phyloP scores from a whole-genome alignment of 2,797 vertebrate species.

The Paguma larvata region DNA sequence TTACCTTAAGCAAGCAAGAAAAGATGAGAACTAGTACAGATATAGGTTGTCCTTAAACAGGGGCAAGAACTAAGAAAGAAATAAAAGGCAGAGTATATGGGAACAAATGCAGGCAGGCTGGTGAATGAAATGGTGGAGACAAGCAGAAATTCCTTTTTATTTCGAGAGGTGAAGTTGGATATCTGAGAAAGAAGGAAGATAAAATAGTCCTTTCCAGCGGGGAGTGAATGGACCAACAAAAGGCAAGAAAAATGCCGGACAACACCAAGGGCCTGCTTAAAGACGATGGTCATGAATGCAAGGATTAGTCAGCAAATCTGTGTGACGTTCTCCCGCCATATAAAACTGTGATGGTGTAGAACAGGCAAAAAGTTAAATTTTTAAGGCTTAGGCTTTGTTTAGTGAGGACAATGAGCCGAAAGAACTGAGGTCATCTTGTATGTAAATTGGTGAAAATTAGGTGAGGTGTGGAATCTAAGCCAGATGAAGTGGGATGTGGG shows the following conservation, averaged over 20 bases:
- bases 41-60: not conserved
- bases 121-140: not conserved
- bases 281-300: not conserved
- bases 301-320: not conserved
- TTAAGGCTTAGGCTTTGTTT: not conserved
- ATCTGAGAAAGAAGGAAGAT: not conserved
- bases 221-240: not conserved
- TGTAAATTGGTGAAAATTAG: not conserved
- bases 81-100: not conserved
- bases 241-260: not conserved
- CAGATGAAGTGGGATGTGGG: not conserved
- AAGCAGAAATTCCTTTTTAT: not conserved
- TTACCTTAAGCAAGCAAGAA: not conserved
- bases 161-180: not conserved
- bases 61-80: not conserved
- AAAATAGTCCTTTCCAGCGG: not conserved
- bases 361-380: not conserved
- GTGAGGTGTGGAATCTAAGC: not conserved
- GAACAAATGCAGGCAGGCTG: not conserved
- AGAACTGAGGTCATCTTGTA: not conserved
- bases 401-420: not conserved
- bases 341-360: not conserved
- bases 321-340: not conserved
- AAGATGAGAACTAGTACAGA: not conserved
- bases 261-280: not conserved